Base-by-base conservation (phyloP, 2,113 vertebrate species). In the Eolophus roseicapilla region DNA sequence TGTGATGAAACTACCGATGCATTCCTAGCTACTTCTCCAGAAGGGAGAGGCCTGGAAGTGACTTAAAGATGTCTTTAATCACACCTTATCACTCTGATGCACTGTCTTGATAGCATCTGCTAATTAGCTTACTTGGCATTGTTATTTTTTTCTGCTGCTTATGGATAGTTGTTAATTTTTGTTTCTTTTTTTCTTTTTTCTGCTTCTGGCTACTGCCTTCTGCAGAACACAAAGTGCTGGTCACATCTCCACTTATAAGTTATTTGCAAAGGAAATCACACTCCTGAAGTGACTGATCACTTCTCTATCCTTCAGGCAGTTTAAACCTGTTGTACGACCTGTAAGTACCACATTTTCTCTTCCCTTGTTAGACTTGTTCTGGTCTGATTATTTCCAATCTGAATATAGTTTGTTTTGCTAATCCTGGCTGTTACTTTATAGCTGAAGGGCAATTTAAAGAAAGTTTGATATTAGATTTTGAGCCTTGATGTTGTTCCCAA, bases 201-300 rank as follows among this genome's bases (percentile, higher is more conserved):
- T 73, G 44, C 82, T 89, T 88, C 74, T 82, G 84, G 47, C 65
- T 87, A 87, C 49, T 82, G 41, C 23, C 75, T 79, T 59, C n/a
- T 75, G 31, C 41, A 76, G 27, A 79, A 69, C 8, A 53, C 35
- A 69, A 73, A 75, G 25, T 3, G 2, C 13, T 41, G 62, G 63
- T 53, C 47, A 59, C 64, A 74, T 86, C 43, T 88, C 35, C 49
- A n/a, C 28, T 60, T 76, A 68, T 44, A 91, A 90, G 65, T 82
- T n/a, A 88, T 87, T 84, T 93, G 65, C 77, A 63, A 91, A 82
- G 52, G 41, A 93, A 94, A 95, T 88, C 52, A 82, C 16, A 12
- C 5, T 84, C 41, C 77, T 90, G 39, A 62, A 24, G 19, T 50
- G 49, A 31, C 11, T 93, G 57, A 79, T 82, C 21, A 73, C 19